phyloP scores from a whole-genome alignment of 2,113 vertebrate species.

The Actenoides hombroni region DNA sequence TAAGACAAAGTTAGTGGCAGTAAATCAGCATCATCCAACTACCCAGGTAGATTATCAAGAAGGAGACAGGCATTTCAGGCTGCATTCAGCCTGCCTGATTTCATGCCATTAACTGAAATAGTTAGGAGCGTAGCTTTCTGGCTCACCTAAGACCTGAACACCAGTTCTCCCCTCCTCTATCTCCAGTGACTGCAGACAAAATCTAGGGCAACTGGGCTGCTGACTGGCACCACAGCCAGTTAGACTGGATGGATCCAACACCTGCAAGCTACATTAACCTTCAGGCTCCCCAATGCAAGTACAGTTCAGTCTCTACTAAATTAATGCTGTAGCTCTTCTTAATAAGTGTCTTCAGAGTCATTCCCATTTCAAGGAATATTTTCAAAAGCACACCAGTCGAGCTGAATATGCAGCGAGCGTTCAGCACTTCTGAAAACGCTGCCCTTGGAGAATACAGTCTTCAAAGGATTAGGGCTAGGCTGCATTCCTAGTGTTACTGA shows the following conservation, averaged over 20 bases:
- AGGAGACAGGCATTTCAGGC: background rate
- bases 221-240: background rate
- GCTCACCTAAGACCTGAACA: background rate
- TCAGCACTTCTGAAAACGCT: background rate
- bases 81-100: background rate
- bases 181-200: background rate
- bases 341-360: background rate
- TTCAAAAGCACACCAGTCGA: background rate
- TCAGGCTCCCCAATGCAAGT: background rate
- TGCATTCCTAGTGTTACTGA: background rate
- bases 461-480: background rate
- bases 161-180: background rate
- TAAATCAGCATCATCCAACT: background rate
- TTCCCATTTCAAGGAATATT: background rate
- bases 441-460: background rate
- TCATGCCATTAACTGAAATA: background rate
- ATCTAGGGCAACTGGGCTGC: background rate
- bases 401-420: accelerated
- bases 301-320: background rate
- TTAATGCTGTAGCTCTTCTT: background rate
- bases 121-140: background rate
- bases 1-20: background rate
- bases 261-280: background rate
- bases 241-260: background rate
- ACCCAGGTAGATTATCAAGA: background rate